Base-by-base conservation (phyloP, 2,797 vertebrate species). In the Cebuella pygmaea region DNA sequence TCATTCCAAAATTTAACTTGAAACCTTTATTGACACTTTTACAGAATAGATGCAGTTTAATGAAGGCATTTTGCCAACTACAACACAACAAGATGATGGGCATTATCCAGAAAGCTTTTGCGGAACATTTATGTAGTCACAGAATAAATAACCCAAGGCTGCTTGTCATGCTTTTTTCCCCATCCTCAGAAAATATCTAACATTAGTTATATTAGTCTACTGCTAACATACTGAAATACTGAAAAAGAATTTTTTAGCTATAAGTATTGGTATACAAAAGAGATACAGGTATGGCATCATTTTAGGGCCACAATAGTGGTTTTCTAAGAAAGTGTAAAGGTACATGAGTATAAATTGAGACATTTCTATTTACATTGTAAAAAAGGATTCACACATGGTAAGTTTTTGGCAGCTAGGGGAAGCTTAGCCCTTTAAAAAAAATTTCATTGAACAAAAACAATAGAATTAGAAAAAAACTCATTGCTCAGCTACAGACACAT, bases 361-460 rank as follows among this genome's bases (percentile, higher is more conserved):
- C 50, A 67, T 22, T 87, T 97, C 67, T 57, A 52, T 50, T 55
- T 20, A 61, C 44, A 75, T 3, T 76, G 70, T 17, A 86, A 85
- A 41, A 50, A 41, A 93, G 30, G 81, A 93, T 55, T 46, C 55
- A 89, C 52, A 57, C 27, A 46, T 79, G 11, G 1, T 33, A 79
- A 88, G 22, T 20, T 78, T 93, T 90, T 82, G 93, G 92, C 85
- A 90, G n/a, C 41, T 30, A 82, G 52, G 39, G 82, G n/a, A 90
- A 39, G 33, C 13, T 93, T 76, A 84, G 39, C 15, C 30, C 22
- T 72, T 67, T 90, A 67, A 39, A 19, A 52, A 24, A 52, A 44
- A n/a, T 76, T 85, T 94, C 75, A 93, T 50, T 94, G 75, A 96
- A 87, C 12, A 76, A 95, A 96, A 93, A 83, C 78, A 94, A 93